phyloP scores from a whole-genome alignment of 2,888 invertebrate genomes.

The Sarcophaga subvicina region DNA sequence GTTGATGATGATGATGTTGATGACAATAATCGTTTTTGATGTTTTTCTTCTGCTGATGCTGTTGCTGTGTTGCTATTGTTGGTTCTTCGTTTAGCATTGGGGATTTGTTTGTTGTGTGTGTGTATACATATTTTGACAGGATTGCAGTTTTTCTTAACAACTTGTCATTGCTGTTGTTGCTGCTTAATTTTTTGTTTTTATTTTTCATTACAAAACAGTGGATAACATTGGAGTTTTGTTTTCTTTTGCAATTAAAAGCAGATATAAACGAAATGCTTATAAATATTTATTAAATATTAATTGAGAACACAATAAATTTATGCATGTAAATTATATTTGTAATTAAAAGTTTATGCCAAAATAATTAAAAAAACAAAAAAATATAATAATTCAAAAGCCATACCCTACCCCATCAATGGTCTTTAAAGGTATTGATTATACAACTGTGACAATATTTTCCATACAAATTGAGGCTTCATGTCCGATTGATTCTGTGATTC shows the following conservation, averaged over 20 bases:
- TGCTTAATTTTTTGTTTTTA: not conserved
- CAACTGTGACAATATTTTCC: too few relatives aligned
- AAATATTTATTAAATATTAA: too few relatives aligned
- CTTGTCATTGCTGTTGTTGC: not conserved
- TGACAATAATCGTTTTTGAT: constrained; percentile 23
- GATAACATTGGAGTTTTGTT: not conserved
- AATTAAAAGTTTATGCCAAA: not conserved
- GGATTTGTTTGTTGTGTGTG: constrained; percentile 20
- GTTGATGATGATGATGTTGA: constrained; percentile 7
- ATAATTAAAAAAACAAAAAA: not conserved
- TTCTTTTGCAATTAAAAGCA: not conserved
- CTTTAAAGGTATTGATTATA: too few relatives aligned
- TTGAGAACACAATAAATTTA: not conserved
- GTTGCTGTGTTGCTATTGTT: not conserved
- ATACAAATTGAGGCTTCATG: too few relatives aligned
- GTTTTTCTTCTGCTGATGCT: not conserved
- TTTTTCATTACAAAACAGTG: not conserved
- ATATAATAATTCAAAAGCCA: not conserved
- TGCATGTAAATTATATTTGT: not conserved
- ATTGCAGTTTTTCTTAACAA: not conserved
- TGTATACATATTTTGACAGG: not conserved
- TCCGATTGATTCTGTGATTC: too few relatives aligned
- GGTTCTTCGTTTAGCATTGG: constrained; percentile 6
- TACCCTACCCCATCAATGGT: not conserved
- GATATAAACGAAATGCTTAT: too few relatives aligned